Evolutionary conservation across 2,888 invertebrate genomes (phyloP).

Genomic region (Sicus ferrugineus): DNA sequence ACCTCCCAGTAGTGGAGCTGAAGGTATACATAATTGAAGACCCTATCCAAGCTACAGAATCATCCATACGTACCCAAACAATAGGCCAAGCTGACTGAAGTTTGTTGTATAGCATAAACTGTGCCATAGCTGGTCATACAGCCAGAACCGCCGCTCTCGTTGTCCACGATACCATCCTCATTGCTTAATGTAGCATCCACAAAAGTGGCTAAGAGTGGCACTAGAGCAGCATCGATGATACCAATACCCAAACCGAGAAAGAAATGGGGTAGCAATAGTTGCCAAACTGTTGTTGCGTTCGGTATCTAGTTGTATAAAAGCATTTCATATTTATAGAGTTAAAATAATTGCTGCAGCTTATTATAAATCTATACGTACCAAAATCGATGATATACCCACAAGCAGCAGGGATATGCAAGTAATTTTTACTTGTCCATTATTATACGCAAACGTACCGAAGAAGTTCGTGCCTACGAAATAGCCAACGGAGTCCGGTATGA

Average conservation of each 20-base stretch:
- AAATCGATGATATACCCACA: conserved; percentile 71
- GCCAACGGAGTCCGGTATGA: conserved; percentile 85
- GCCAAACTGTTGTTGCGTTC: conserved; percentile 69
- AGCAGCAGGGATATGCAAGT: conserved; percentile 71
- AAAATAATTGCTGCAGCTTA: background rate
- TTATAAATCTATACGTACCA: conserved; percentile 65
- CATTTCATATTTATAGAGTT: background rate
- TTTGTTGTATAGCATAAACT: conserved; percentile 85
- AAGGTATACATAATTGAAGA: background rate
- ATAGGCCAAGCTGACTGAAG: conserved; percentile 82
- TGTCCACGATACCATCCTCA: conserved; percentile 43
- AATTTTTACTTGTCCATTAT: conserved; percentile 72
- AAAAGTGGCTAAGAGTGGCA: conserved; percentile 78
- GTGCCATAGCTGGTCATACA: conserved; percentile 73
- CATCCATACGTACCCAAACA: conserved; percentile 69
- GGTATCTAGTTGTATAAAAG: conserved; percentile 67
- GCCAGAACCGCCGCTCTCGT: conserved; percentile 36
- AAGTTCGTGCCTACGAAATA: conserved; percentile 84
- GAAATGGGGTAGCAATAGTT: conserved; percentile 79
- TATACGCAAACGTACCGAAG: conserved; percentile 74
- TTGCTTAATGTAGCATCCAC: conserved; percentile 68
- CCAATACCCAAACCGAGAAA: conserved; percentile 82
- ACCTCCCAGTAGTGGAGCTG: conserved; percentile 80
- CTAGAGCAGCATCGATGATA: conserved; percentile 80
- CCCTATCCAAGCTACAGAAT: background rate